Evolutionary conservation across 2,113 vertebrate genomes (phyloP).

Genomic region (Myotis lucifugus): DNA sequence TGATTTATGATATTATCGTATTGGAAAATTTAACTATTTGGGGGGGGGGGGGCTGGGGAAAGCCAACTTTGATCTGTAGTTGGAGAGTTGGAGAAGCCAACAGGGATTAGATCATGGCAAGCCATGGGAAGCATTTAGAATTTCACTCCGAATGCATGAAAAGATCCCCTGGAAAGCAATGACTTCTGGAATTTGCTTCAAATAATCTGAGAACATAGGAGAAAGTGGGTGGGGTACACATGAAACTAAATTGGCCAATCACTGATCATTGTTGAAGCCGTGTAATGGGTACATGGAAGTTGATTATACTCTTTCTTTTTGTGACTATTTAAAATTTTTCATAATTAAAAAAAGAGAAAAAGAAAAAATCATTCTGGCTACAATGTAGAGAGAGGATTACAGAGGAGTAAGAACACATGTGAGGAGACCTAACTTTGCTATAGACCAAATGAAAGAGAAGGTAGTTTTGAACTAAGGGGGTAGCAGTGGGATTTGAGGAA

Average conservation of each 20-base stretch:
- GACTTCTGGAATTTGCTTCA: slow-evolving; percentile 14
- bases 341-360: neutral
- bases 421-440: neutral
- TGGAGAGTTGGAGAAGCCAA: neutral
- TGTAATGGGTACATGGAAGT: neutral
- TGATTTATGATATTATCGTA: too few relatives aligned
- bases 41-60: too few relatives aligned
- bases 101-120: neutral
- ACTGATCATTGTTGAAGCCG: neutral
- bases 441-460: neutral
- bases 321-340: neutral
- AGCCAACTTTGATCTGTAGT: neutral
- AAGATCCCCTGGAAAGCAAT: neutral
- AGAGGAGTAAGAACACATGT: neutral
- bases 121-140: neutral
- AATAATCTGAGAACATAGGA: neutral
- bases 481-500: neutral
- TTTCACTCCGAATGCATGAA: neutral
- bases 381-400: neutral
- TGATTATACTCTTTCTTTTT: slow-evolving; percentile 7
- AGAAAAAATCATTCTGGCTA: neutral
- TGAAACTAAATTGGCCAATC: neutral
- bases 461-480: neutral
- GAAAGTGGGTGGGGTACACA: neutral
- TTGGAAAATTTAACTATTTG: too few relatives aligned